Evolutionary conservation across 2,113 vertebrate species (phyloP).

Genomic region (Cyprichromis sp.): DNA sequence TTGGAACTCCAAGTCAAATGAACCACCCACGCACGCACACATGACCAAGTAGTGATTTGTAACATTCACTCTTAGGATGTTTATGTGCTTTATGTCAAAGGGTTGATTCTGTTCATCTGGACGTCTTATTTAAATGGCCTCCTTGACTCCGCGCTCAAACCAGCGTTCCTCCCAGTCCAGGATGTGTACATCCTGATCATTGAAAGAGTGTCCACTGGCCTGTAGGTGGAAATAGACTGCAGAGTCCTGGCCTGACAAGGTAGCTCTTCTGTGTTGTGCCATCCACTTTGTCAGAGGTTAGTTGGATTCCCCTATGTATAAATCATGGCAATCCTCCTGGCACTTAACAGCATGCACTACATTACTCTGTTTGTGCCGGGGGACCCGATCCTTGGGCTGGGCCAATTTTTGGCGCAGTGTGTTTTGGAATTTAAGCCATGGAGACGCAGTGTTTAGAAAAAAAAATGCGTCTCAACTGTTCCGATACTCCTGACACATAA

Average conservation of each 20-base stretch:
- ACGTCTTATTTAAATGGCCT: not conserved
- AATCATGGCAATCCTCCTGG: not conserved
- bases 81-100: not conserved
- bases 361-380: fast-evolving
- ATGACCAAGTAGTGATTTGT: not conserved
- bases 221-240: not conserved
- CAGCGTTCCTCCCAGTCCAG: not conserved
- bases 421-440: not conserved
- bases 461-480: not conserved
- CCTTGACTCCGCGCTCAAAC: not conserved
- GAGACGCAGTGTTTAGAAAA: not conserved
- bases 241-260: not conserved
- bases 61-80: not conserved
- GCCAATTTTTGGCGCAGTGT: not conserved
- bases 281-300: not conserved
- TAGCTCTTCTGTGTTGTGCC: not conserved
- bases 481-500: not conserved
- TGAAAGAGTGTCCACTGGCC: not conserved
- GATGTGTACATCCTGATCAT: not conserved
- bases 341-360: not conserved
- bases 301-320: not conserved
- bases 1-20: not conserved
- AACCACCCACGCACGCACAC: not conserved
- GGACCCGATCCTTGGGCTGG: not conserved
- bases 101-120: not conserved